Base-by-base conservation (phyloP, 2,797 vertebrate species). In the Pseudochirops cupreus region DNA sequence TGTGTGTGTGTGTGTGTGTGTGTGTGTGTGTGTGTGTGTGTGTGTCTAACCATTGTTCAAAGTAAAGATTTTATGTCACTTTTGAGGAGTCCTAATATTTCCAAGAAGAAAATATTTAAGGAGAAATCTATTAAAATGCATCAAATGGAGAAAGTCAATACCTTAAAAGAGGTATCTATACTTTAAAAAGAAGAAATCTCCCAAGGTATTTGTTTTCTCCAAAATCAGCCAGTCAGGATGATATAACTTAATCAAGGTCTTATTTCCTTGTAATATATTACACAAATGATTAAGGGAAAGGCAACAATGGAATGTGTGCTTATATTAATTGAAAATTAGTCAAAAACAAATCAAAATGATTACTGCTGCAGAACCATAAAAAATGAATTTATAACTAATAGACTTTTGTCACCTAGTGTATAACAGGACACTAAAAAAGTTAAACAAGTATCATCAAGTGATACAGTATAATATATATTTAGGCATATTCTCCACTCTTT, bases 291-390 rank as follows among this genome's bases (percentile, higher is more conserved):
- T 95, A 87, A 91, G 58, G 95, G 97, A 95, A 97, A 92, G 94
- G 92, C 21, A 95, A 97, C 97, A 39, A 91, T 57, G 94, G 91
- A 96, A 96, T 26, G 54, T 56, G 4, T 93, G 94, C 74, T 98
- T 96, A 62, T 92, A 96, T 97, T 98, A 98, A 98, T 97, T 95
- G 98, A 96, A 26, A 98, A 95, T 94, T 98, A 98, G 93, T 93
- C 95, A 93, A 95, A 96, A 91, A 96, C 53, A 97, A 90, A 91
- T 97, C 33, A 82, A 91, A 21, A 0, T 96, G 93, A 97, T 97
- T 97, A 98, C 87, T 97, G 5, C 94, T 98, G 96, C 39, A 97
- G 5, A 56, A 62, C 93, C 58, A 93, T 89, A 29, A 96, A 97
- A 97, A 97, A 46, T 91, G 26, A 97, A 96, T 96, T 96, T 91